A percentile compares a stretch with the other conserved stretches of the same genome.
phyloP scores from a whole-genome alignment of 1,140 invertebrate species.

The Piezodorus guildinii region DNA sequence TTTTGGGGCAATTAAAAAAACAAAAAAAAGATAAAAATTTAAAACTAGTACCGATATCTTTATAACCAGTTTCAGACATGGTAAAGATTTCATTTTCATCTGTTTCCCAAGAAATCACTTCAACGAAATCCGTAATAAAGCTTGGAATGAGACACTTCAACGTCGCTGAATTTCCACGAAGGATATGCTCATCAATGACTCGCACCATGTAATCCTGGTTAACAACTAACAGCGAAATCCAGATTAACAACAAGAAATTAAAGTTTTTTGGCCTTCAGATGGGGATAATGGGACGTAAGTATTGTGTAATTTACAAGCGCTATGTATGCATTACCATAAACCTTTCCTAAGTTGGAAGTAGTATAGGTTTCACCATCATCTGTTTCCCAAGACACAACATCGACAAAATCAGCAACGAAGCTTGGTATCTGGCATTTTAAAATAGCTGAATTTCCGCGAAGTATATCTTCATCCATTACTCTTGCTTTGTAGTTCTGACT shows the following conservation, averaged over 20 bases:
- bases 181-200: conserved; percentile 79
- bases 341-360: background rate
- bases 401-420: conserved; percentile 79
- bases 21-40: background rate
- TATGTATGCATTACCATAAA: background rate
- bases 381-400: conserved; percentile 70
- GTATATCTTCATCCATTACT: conserved; percentile 79
- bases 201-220: conserved; percentile 75
- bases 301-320: no score
- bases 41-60: conserved; percentile 1
- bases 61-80: background rate
- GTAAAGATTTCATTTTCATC: conserved; percentile 43
- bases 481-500: conserved; percentile 75
- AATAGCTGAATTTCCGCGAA: conserved; percentile 73
- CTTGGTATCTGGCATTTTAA: conserved; percentile 78
- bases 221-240: conserved; percentile 47
- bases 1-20: background rate
- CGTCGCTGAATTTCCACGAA: conserved; percentile 73
- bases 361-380: conserved; percentile 43
- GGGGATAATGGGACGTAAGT: no score
- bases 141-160: conserved; percentile 78
- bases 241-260: no score
- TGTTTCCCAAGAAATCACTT: conserved; percentile 70
- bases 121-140: conserved; percentile 79
- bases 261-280: no score